Percentiles rank a stretch among this genome's conserved stretches.
Evolutionary conservation across 2,888 invertebrate species (phyloP).

Genomic region (Magallana nippona): DNA sequence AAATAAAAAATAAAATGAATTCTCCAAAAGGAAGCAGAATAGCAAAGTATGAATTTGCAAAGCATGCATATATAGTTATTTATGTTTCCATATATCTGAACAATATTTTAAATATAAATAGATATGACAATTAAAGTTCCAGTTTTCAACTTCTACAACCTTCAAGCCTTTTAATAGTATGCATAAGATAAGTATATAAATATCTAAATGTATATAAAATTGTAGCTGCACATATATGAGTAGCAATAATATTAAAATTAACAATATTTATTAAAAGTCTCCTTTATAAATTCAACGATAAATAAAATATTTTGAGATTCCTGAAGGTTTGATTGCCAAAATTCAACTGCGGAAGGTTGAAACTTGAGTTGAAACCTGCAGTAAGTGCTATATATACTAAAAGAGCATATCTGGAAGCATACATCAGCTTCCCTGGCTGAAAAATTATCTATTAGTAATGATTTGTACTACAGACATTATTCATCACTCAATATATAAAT

Average conservation of each 20-base stretch:
- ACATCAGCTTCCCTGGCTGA: not conserved
- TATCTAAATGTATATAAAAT: not conserved
- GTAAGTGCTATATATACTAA: not conserved
- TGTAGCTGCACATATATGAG: conserved; percentile 17
- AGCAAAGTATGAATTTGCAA: conserved; percentile 15
- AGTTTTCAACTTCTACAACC: conserved; percentile 24
- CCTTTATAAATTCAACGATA: not conserved
- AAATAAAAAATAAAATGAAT: conserved; percentile 22
- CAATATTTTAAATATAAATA: conserved; percentile 20
- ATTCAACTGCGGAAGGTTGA: not conserved
- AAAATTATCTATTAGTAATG: conserved; percentile 20
- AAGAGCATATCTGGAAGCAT: not conserved
- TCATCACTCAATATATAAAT: not conserved
- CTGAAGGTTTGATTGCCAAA: conserved; percentile 6
- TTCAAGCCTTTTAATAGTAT: conserved; percentile 13
- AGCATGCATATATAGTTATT: conserved; percentile 17
- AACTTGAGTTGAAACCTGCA: not conserved
- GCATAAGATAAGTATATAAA: conserved; percentile 11
- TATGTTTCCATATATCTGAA: not conserved
- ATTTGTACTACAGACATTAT: not conserved
- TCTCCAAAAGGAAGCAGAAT: conserved; percentile 30
- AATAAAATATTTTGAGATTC: conserved; percentile 8
- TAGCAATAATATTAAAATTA: conserved; percentile 3
- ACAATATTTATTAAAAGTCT: conserved; percentile 4
- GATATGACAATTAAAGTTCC: not conserved